Evolutionary conservation across 2,113 vertebrate species (phyloP).

Genomic region (Ammospiza nelsoni): DNA sequence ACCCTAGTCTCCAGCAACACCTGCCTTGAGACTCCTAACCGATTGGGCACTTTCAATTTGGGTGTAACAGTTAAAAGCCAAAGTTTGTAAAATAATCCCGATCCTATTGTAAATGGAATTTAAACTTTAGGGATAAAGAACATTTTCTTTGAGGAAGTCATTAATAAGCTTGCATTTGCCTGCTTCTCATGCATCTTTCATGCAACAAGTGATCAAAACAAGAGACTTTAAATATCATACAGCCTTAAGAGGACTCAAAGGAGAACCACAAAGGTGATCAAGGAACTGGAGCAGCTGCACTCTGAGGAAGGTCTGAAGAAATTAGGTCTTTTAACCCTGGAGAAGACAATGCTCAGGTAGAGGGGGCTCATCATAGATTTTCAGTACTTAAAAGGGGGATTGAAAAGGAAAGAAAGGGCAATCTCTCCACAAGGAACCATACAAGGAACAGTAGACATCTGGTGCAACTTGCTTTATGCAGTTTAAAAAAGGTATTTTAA

Average conservation of each 20-base stretch:
- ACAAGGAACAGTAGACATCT: not conserved
- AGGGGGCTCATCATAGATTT: not conserved
- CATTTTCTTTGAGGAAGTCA: not conserved
- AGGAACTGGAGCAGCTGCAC: not conserved
- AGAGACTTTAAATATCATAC: not conserved
- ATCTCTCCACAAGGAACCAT: not conserved
- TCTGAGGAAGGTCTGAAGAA: not conserved
- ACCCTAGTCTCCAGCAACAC: not conserved
- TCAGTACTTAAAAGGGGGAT: not conserved
- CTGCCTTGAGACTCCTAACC: not conserved
- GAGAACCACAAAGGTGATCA: not conserved
- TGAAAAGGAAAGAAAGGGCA: not conserved
- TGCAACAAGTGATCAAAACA: not conserved
- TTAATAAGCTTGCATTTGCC: not conserved
- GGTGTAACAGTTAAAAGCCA: not conserved
- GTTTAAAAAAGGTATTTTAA: not conserved
- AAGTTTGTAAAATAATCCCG: not conserved
- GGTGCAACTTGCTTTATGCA: rapidly evolving
- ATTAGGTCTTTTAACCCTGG: not conserved
- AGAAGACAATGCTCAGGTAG: not conserved
- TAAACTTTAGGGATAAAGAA: not conserved
- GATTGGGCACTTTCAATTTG: not conserved
- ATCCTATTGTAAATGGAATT: not conserved
- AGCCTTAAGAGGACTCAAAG: not conserved
- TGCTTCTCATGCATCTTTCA: not conserved